Conservation (phyloP, 2,888 invertebrate genomes). For the Cylloceria caligata region DNA sequence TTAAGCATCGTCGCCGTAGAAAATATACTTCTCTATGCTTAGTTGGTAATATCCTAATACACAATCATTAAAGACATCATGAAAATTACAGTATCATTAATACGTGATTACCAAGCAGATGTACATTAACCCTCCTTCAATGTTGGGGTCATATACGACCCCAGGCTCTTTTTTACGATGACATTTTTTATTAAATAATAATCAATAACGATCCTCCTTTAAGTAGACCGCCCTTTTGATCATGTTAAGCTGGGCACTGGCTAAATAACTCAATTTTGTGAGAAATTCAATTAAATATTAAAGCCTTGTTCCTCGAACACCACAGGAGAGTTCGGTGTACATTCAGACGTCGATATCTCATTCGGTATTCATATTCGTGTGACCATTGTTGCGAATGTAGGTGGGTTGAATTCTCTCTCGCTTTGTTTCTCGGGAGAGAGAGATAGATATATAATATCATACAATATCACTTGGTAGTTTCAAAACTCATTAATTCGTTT, state of each 20-base stretch:
- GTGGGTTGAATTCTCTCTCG: neutral
- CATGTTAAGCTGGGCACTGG: too few relatives aligned
- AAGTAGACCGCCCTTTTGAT: too few relatives aligned
- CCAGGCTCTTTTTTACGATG: too few relatives aligned
- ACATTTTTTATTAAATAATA: too few relatives aligned
- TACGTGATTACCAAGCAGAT: slow-evolving; percentile 5
- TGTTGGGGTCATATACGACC: too few relatives aligned
- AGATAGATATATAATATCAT: too few relatives aligned
- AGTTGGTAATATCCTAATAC: neutral
- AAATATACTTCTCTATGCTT: neutral
- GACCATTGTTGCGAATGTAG: neutral
- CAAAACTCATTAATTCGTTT: slow-evolving; percentile 39
- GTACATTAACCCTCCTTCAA: too few relatives aligned
- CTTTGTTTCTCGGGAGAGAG: neutral
- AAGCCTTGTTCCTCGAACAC: too few relatives aligned
- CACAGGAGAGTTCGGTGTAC: too few relatives aligned
- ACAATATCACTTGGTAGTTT: slow-evolving; percentile 15
- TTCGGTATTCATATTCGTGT: neutral
- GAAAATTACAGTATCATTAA: neutral
- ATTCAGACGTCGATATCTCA: neutral
- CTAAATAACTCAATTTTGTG: too few relatives aligned
- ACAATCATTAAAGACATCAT: slow-evolving; percentile 1
- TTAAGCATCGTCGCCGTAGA: neutral
- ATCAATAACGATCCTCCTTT: too few relatives aligned
- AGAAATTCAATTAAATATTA: too few relatives aligned